Base-by-base conservation (phyloP, 2,797 vertebrate genomes). In the Kryptolebias ocellatus region DNA sequence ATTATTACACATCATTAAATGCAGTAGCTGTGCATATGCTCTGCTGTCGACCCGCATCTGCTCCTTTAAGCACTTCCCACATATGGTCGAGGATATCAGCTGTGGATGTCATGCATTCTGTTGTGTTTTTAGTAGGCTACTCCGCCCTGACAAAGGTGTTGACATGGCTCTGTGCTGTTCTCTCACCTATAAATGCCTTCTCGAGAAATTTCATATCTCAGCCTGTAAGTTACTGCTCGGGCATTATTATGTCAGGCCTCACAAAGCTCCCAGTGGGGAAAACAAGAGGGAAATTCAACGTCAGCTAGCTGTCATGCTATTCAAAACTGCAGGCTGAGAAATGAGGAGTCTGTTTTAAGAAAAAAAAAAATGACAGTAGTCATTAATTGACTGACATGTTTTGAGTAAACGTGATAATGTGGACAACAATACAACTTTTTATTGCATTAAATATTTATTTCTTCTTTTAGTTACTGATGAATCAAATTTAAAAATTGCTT, bases 1-100 rank as follows among this genome's bases (percentile, higher is more conserved):
- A 78, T 85, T 77, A 81, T 78, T 83, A 74, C 60, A 75, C 73
- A 82, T 78, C 65, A 63, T 86, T 83, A 82, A 37, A 82, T 72
- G 70, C 65, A 75, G 53, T 51, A 27, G 67, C 72, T 67, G 55
- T 76, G 58, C 79, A 83, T 83, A 78, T 79, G 83, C 72, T 77
- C 49, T 3, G 67, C 81, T 86, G 84, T 84, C 70, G 17, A 18
- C 80, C 59, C 39, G 77, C 84, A 90, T 79, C 84, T 86, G 77
- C 69, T 82, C 64, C 66, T 53, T 31, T 56, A 1, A 5, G 51
- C 15, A 27, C 51, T 14, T 52, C n/a, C 56, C 76, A 58, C 78
- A 76, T 76, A 83, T 76, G 78, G 70, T 37, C 52, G 49, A 50
- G 28, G 55, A 61, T 53, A 60, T 46, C 55, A 17, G 46, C 15